Evolutionary conservation across 1,140 invertebrate genomes (phyloP).

Genomic region (Ceratina australensis): DNA sequence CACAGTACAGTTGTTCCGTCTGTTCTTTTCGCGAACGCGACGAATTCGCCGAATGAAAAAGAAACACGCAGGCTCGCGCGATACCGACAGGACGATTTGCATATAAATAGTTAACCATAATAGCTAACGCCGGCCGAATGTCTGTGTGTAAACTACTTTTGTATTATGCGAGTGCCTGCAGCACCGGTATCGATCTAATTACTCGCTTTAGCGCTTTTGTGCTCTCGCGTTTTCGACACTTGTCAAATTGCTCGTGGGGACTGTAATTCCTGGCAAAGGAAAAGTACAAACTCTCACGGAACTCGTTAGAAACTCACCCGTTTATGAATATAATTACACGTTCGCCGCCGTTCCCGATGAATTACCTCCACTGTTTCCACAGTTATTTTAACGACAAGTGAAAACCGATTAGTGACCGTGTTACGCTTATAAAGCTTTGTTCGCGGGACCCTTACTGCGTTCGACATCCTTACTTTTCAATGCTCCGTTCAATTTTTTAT

Average conservation of each 20-base stretch:
- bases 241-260: slow-evolving; percentile 34
- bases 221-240: slow-evolving; percentile 39
- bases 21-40: no score
- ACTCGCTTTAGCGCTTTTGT: slow-evolving; percentile 15
- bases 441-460: not conserved
- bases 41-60: not conserved
- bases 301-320: slow-evolving; percentile 54
- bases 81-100: slow-evolving; percentile 4
- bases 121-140: slow-evolving; percentile 5
- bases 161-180: no score
- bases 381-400: slow-evolving; percentile 57
- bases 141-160: not conserved
- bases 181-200: slow-evolving; percentile 28
- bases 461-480: no score
- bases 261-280: not conserved
- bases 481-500: no score
- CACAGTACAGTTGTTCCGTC: no score
- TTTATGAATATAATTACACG: slow-evolving; percentile 64
- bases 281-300: not conserved
- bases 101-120: slow-evolving; percentile 9
- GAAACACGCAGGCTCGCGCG: slow-evolving; percentile 2
- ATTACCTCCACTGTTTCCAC: slow-evolving; percentile 46
- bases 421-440: slow-evolving; percentile 59
- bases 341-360: slow-evolving; percentile 58
- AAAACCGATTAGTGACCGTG: slow-evolving; percentile 62